Conservation (phyloP, 2,888 invertebrate genomes). For the Eretmocerus hayati region DNA sequence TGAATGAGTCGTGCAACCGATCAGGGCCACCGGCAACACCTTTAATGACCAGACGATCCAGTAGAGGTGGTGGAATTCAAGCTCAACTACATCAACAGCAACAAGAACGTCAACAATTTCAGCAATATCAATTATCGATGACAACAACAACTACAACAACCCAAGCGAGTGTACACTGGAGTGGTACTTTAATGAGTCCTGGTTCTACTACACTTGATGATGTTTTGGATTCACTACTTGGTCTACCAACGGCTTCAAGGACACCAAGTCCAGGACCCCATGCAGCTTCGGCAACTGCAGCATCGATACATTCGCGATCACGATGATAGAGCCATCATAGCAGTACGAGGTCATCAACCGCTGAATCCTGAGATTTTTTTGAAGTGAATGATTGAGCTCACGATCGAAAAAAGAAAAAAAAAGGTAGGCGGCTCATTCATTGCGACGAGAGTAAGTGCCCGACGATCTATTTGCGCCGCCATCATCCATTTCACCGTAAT, state of each 20-base stretch:
- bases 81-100: background rate
- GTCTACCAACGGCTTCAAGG: constrained; percentile 70
- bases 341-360: too few species aligned
- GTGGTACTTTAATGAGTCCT: constrained; percentile 51
- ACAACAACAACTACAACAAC: too few species aligned
- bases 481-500: too few species aligned
- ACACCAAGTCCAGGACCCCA: constrained; percentile 60
- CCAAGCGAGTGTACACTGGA: constrained; percentile 40
- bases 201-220: constrained; percentile 87
- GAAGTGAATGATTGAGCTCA: too few species aligned
- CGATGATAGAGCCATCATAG: constrained; percentile 23
- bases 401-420: background rate
- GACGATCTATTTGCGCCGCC: too few species aligned
- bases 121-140: background rate
- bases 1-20: too few species aligned
- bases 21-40: too few species aligned
- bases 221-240: constrained; percentile 85
- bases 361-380: constrained; percentile 4
- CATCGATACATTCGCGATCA: constrained; percentile 41
- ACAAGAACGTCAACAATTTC: background rate
- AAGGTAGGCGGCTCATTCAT: background rate
- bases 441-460: too few species aligned
- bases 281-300: constrained; percentile 37
- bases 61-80: background rate
- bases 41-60: too few species aligned